Evolutionary conservation across 2,888 invertebrate species (phyloP).

Genomic region (Phortica okadai): DNA sequence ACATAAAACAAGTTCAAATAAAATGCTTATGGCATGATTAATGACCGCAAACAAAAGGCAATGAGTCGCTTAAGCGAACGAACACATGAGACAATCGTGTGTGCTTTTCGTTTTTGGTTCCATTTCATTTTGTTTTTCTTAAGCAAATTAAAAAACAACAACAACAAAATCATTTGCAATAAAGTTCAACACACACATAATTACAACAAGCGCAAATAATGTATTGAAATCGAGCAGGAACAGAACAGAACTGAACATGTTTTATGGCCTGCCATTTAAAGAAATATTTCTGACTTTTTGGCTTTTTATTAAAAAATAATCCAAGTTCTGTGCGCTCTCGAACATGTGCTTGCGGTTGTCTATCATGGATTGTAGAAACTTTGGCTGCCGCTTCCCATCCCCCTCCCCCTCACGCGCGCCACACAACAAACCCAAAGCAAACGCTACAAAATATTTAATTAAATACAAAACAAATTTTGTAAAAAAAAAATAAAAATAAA

Average conservation of each 20-base stretch:
- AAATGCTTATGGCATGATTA: constrained; percentile 25
- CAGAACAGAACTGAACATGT: too few relatives aligned
- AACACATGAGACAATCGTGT: neutral
- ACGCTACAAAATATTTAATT: neutral
- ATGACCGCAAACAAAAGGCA: constrained; percentile 13
- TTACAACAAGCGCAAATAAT: constrained; percentile 1
- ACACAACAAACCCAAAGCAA: too few relatives aligned
- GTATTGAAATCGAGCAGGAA: neutral
- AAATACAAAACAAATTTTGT: constrained; percentile 28
- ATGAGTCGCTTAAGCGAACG: neutral
- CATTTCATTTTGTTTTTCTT: neutral
- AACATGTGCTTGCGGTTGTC: too few relatives aligned
- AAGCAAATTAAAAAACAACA: neutral
- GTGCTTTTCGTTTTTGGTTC: neutral
- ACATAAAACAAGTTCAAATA: constrained; percentile 4
- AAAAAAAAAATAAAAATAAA: neutral
- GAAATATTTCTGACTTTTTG: too few relatives aligned
- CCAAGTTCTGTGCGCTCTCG: too few relatives aligned
- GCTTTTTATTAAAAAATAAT: too few relatives aligned
- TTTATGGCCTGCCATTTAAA: too few relatives aligned
- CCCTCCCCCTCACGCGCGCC: too few relatives aligned
- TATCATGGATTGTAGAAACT: too few relatives aligned
- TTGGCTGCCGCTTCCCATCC: too few relatives aligned
- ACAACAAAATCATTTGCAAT: neutral
- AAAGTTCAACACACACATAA: constrained; percentile 8